A percentile compares a stretch with the other conserved stretches of the same genome.
These are phyloP conservation scores for Diplodus sargus DNA, from an alignment of 2,797 vertebrate species.

Conservation along the genomic window DNA sequence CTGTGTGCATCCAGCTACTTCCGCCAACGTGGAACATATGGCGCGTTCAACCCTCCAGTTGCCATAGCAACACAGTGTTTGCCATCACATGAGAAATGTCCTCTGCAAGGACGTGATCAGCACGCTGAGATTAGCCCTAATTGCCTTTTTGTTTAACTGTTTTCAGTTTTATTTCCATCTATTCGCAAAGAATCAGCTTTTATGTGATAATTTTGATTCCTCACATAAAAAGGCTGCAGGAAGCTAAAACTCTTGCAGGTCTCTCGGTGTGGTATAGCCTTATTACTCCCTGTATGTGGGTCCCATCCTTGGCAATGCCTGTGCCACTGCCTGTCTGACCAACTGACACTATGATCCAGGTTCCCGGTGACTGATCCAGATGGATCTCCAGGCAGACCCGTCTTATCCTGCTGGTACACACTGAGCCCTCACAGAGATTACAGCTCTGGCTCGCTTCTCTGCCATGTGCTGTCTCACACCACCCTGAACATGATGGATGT, in stretches of 20 bases:
- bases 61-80: slow-evolving; percentile 82
- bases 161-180: slow-evolving; percentile 14
- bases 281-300: not conserved
- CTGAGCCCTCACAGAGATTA: slow-evolving; percentile 51
- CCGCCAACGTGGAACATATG: slow-evolving; percentile 76
- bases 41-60: slow-evolving; percentile 64
- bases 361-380: slow-evolving; percentile 55
- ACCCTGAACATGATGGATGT: not conserved
- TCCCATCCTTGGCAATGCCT: slow-evolving; percentile 18
- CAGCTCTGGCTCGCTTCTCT: slow-evolving; percentile 36
- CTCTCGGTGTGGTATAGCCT: not conserved
- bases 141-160: slow-evolving; percentile 13
- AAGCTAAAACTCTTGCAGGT: not conserved
- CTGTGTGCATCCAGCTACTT: slow-evolving; percentile 45
- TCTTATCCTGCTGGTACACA: slow-evolving; percentile 65
- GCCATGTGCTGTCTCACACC: slow-evolving; percentile 45
- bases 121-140: slow-evolving; percentile 27
- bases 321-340: slow-evolving; percentile 31
- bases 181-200: not conserved
- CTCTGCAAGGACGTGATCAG: slow-evolving; percentile 36
- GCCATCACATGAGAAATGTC: slow-evolving; percentile 59
- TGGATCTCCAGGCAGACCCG: slow-evolving; percentile 57
- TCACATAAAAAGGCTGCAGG: not conserved
- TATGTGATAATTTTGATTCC: not conserved
- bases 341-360: slow-evolving; percentile 48